Percentiles rank a stretch among this genome's conserved stretches.
Evolutionary conservation across 23 tunicate genomes (phyloP).

Genomic region (Trididemnum nubilum): DNA sequence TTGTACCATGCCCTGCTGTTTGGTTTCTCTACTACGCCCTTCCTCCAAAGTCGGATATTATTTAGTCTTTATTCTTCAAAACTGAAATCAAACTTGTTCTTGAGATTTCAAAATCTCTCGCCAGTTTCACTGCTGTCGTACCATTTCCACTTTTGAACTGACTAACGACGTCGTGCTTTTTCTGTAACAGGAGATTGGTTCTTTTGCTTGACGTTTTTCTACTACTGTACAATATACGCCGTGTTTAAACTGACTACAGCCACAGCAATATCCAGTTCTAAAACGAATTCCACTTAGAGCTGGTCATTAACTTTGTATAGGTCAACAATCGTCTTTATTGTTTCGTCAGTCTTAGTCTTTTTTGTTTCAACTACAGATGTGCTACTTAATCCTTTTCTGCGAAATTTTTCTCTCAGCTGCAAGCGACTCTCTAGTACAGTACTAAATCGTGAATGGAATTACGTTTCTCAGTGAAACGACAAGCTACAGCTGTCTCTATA

Average conservation of each 20-base stretch:
- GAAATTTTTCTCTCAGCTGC: too few relatives aligned
- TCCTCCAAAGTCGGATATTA: constrained; percentile 6
- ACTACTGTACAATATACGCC: too few relatives aligned
- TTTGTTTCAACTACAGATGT: not conserved
- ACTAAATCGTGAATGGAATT: not conserved
- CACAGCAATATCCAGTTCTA: not conserved
- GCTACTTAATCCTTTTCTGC: too few relatives aligned
- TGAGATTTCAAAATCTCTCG: constrained; percentile 35
- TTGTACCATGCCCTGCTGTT: too few relatives aligned
- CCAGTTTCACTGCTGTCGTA: too few relatives aligned
- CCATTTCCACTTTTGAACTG: too few relatives aligned
- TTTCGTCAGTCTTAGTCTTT: too few relatives aligned
- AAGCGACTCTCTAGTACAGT: not conserved
- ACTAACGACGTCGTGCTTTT: too few relatives aligned
- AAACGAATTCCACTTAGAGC: constrained; percentile 25
- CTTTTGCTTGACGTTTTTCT: constrained; percentile 1
- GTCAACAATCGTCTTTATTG: too few relatives aligned
- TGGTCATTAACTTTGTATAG: constrained; percentile 3
- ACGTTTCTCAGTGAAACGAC: not conserved
- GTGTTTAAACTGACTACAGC: too few relatives aligned
- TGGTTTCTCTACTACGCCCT: constrained; percentile 17
- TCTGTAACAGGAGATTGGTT: too few relatives aligned
- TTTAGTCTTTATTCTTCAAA: constrained; percentile 20
- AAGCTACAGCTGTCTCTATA: not conserved
- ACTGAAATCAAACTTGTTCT: constrained; percentile 30